A percentile compares a stretch with the other conserved stretches of the same genome.
These are phyloP conservation scores for Orestias chungarensis DNA, from an alignment of 2,797 vertebrate species.

Conservation along the genomic window DNA sequence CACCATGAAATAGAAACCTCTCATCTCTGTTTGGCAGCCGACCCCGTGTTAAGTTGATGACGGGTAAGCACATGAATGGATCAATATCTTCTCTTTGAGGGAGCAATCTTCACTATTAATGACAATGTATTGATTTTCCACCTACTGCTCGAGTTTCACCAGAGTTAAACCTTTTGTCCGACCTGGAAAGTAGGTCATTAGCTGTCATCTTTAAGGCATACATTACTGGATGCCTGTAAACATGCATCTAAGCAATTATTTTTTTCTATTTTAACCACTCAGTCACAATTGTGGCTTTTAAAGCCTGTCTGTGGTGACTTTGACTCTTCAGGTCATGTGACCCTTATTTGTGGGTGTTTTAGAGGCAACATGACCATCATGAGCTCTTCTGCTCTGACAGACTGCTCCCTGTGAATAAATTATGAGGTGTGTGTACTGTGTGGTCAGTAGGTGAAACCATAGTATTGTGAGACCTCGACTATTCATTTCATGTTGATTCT, in stretches of 20 bases:
- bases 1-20: conserved; percentile 62
- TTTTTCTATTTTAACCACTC: neutral
- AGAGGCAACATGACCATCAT: conserved; percentile 48
- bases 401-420: conserved; percentile 74
- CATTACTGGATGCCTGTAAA: conserved; percentile 21
- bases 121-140: conserved; percentile 83
- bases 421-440: conserved; percentile 55
- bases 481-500: conserved; percentile 41
- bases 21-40: conserved; percentile 75
- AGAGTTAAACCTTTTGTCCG: conserved; percentile 74
- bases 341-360: conserved; percentile 54
- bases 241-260: conserved; percentile 13
- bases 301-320: conserved; percentile 19
- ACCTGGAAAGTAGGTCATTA: conserved; percentile 59
- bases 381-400: conserved; percentile 55
- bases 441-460: conserved; percentile 47
- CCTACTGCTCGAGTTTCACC: conserved; percentile 80
- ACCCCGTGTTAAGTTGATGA: conserved; percentile 74
- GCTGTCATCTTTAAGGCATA: conserved; percentile 24
- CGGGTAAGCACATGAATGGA: conserved; percentile 74
- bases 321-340: conserved; percentile 30
- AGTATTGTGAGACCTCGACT: conserved; percentile 22
- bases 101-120: conserved; percentile 82
- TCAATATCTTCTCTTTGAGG: conserved; percentile 77
- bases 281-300: conserved; percentile 16